Conservation (phyloP, 2,888 invertebrate genomes). For the Odontothrips loti region DNA sequence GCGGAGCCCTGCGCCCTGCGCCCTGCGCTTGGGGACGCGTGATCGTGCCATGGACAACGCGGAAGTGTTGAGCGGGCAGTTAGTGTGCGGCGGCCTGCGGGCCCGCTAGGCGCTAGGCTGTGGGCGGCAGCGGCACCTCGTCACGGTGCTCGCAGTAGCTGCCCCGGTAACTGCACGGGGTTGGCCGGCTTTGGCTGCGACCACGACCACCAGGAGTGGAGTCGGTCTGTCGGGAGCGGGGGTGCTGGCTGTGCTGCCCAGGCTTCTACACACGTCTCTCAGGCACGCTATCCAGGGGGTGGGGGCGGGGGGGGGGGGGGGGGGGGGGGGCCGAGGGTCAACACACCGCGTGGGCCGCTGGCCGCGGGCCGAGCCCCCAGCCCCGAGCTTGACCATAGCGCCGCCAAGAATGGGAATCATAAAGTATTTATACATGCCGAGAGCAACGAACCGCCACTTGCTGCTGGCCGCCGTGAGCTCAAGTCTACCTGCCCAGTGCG, state of each 20-base stretch:
- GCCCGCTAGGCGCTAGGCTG: too few species aligned
- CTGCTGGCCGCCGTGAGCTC: background rate
- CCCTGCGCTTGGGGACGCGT: too few species aligned
- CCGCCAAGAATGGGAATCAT: background rate
- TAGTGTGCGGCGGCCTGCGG: too few species aligned
- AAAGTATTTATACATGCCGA: background rate
- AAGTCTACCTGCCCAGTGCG: background rate
- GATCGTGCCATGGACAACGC: too few species aligned
- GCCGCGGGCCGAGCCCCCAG: background rate
- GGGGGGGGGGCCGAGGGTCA: background rate
- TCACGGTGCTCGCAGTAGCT: background rate
- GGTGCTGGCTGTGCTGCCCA: background rate
- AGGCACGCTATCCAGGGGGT: background rate
- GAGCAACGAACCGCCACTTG: constrained; percentile 8
- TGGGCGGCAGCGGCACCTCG: too few species aligned
- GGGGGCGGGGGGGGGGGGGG: background rate
- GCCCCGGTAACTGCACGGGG: background rate
- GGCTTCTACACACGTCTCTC: background rate
- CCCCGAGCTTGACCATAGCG: background rate
- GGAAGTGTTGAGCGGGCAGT: too few species aligned
- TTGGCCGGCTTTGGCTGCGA: background rate
- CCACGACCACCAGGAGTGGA: background rate
- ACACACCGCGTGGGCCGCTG: background rate
- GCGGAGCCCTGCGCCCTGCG: too few species aligned
- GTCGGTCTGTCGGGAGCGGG: background rate